Base-by-base conservation (phyloP, 2,797 vertebrate species). In the Spheniscus humboldti region DNA sequence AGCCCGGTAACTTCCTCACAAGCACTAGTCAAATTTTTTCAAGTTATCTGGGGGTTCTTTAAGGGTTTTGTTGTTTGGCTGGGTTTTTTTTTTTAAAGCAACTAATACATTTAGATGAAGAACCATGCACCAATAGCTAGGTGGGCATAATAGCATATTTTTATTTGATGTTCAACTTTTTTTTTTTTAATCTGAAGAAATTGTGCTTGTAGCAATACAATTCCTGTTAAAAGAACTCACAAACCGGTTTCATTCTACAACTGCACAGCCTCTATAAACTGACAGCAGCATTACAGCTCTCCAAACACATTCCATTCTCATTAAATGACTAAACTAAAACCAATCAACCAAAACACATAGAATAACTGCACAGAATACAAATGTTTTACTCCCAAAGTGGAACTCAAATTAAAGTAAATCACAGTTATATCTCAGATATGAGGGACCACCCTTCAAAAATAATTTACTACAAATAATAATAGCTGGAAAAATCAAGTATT, bases 301-400 rank as follows among this genome's bases (percentile, higher is more conserved):
- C 97, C 97, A 98, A 98, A 98, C 97, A 98, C 96, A 97, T 97
- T 98, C 97, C 95, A 97, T 98, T 98, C 98, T 98, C 98, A 98
- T 98, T 98, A 98, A 97, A 98, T 94, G 96, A 94, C 97, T 98
- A 98, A 98, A 98, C 98, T 98, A 98, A 98, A 98, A 97, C 98
- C 96, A 98, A 98, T 98, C 98, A 98, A 98, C 97, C 98, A 98
- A 97, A 98, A 97, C 97, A 88, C 73, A 94, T 35, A 96, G 96
- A 97, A 96, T 93, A 97, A 94, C 96, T 91, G 57, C 80, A 57
- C 75, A 27, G 94, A 98, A 98, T 98, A 96, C 94, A 73, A 98
- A 97, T 94, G 57, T 73, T 85, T 96, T 86, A 77, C 76, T 94
- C 83, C 48, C 82, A 77, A 92, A 62, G 72, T 71, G 82, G 64